phyloP scores from a whole-genome alignment of 2,797 vertebrate species.

The Merluccius polli region DNA sequence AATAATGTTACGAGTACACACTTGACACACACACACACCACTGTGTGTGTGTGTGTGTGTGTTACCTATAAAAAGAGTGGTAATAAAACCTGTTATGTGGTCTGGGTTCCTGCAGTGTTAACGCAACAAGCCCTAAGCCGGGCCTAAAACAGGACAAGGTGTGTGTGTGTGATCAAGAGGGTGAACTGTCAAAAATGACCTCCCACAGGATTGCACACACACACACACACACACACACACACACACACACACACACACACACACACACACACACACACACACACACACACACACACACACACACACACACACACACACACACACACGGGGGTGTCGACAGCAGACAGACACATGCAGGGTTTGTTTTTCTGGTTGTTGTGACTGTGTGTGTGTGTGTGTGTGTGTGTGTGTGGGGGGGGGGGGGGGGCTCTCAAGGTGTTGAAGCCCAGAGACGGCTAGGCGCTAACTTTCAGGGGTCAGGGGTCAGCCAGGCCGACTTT shows the following conservation, averaged over 20 bases:
- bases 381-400: too few species aligned
- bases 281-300: not conserved
- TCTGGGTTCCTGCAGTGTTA: constrained; percentile 26
- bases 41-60: constrained; percentile 9
- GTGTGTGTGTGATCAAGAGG: not conserved
- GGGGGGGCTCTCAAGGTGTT: not conserved
- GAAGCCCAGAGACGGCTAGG: not conserved
- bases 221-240: too few species aligned
- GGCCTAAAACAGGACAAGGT: constrained; percentile 40
- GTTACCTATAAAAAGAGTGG: not conserved
- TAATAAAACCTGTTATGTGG: constrained; percentile 44
- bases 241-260: too few species aligned
- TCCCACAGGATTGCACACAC: too few species aligned
- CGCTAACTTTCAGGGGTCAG: not conserved
- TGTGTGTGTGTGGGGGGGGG: too few species aligned
- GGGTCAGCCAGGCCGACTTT: constrained; percentile 1
- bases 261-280: too few species aligned
- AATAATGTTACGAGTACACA: too few species aligned
- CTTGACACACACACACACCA: too few species aligned
- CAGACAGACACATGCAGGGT: too few species aligned
- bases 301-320: not conserved
- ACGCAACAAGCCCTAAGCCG: constrained; percentile 39
- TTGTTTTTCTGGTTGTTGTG: not conserved
- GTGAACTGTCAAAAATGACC: too few species aligned
- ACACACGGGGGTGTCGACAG: not conserved